Base-by-base conservation (phyloP, 2,113 vertebrate species). In the Cebus imitator region DNA sequence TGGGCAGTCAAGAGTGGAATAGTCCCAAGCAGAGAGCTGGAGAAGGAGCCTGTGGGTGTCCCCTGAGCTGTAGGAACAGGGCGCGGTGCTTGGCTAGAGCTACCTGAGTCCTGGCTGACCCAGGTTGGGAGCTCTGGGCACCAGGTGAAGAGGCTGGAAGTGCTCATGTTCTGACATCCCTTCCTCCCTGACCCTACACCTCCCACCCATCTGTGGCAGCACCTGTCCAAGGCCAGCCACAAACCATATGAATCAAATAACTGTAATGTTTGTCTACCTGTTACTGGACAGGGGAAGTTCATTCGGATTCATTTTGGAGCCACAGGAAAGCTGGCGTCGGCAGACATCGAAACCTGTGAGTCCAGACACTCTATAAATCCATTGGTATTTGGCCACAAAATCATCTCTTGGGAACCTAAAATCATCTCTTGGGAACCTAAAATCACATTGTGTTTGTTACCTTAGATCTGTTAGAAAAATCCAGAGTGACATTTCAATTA, bases 331-430 rank as follows among this genome's bases (percentile, higher is more conserved):
- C 97, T 99, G 76, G 99, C 99, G 3, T 99, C 99, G 3, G 99
- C 99, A 1, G 99, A 99, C 91, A 99, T 99, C 0, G 99, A 99
- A 98, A 99, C 99, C 92, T 99, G 99, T 99, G 98, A 99, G 99
- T 98, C 68, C 5, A 58, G 89, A 32, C 37, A 35, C 52, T 73
- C 11, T 43, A n/a, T 37, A 40, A 58, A 86, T 30, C 35, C 23
- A 18, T 35, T 79, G 35, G 11, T 17, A 17, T 58, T 48, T 20
- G 45, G 30, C 2, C 1, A 35, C 72, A 72, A 23, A 76, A 61
- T 2, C 35, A 64, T 84, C 35, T 66, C 58, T n/a, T 5, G 11
- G 27, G 14, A 96, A 48, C 21, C 18, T n/a, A 40, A 72, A 66
- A 58, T 80, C 50, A 83, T 84, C 35, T 66, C 58, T n/a, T 5